Evolutionary conservation across 2,113 vertebrate species (phyloP), one percentile per base, ranked within the genome.

Genomic region (Elgaria multicarinata): DNA sequence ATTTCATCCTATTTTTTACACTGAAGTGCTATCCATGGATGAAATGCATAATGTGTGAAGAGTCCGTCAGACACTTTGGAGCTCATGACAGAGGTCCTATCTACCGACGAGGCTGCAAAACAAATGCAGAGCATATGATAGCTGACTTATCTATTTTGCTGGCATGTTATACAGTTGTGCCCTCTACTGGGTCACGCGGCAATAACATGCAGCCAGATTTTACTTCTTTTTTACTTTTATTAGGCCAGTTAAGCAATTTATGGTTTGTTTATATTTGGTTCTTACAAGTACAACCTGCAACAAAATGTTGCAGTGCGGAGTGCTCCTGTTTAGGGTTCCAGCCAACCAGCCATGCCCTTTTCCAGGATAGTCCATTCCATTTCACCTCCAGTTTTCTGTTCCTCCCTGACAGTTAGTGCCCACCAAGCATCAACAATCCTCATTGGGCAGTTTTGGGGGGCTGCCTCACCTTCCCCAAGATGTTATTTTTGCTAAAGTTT

Each of bases 151-250:
- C 46, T 53, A 24, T 42, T 79, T 55, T n/a, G 20, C 20, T 39
- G 64, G 36, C 83, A 72, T 76, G 53, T 77, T 84, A 77, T 66
- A n/a, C 33, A 53, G 46, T 18, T 89, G 71, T 62, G 58, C 88
- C 81, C 88, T 89, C 88, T 89, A 77, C 58, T 84, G 88, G 88
- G 53, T 67, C 44, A 50, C 81, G 53, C 26, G 84, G 58, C 28
- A 18, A 76, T 28, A 77, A 71, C 87, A 83, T 72, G 39, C 44
- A 42, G 77, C 14, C 76, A n/a, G 50, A 26, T 67, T 87, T 81
- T 69, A 26, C 13, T n/a, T 83, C 20, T 33, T 36, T 13, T 22
- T 46, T 66, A 46, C 31, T 58, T 55, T 58, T 58, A 81, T 58
- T 88, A 69, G 64, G 50, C 31, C n/a, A 71, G 28, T 72, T 88